Conservation (phyloP, 2,888 invertebrate species). For the Acheta domesticus region DNA sequence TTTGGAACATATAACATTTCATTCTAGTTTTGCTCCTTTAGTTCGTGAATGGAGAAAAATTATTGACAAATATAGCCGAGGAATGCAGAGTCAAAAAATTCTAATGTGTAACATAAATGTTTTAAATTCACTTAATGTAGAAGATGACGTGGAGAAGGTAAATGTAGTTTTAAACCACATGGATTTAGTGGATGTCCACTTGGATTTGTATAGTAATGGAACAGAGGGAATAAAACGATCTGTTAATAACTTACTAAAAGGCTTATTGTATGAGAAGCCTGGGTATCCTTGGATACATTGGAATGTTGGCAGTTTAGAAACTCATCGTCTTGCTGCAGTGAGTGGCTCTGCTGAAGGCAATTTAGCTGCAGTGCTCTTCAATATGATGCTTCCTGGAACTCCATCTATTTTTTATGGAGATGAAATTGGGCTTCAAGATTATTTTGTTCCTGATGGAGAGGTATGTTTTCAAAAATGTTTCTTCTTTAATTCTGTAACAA, state of each 20-base stretch:
- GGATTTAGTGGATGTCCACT: constrained; percentile 68
- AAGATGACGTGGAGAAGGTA: constrained; percentile 53
- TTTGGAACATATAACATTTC: constrained; percentile 62
- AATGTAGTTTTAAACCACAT: constrained; percentile 58
- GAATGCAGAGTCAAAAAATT: constrained; percentile 50
- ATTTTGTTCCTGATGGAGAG: constrained; percentile 56
- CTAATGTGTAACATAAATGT: constrained; percentile 64
- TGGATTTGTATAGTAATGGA: constrained; percentile 56
- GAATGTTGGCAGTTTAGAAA: constrained; percentile 66
- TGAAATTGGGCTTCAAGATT: constrained; percentile 71
- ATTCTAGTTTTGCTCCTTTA: constrained; percentile 56
- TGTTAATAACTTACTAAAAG: constrained; percentile 56
- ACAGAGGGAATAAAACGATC: constrained; percentile 57
- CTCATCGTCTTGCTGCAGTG: constrained; percentile 58
- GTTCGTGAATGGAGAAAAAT: constrained; percentile 67
- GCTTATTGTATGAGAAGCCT: constrained; percentile 57
- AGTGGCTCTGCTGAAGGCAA: constrained; percentile 58
- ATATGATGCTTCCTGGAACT: constrained; percentile 81
- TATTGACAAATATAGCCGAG: constrained; percentile 38
- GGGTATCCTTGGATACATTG: constrained; percentile 76
- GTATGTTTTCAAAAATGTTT: constrained; percentile 22
- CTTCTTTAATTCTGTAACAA: neutral
- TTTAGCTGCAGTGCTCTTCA: constrained; percentile 66
- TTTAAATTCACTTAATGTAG: constrained; percentile 49
- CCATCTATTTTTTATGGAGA: constrained; percentile 88